These are phyloP conservation scores for Enhydra lutris DNA, from an alignment of 2,113 vertebrate genomes.

Conservation along the genomic window DNA sequence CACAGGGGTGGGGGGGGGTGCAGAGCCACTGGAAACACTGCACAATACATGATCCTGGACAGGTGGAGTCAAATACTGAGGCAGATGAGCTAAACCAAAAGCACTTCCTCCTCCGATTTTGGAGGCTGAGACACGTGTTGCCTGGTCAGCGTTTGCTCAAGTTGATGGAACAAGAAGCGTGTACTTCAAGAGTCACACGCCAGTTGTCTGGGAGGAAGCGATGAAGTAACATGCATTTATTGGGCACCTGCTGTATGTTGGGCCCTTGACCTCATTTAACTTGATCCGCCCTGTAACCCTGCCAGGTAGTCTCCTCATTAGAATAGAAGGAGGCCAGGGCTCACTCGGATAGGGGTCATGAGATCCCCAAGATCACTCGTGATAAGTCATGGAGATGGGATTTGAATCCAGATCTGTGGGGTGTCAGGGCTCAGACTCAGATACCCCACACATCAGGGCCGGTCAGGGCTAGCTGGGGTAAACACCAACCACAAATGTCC, in stretches of 20 bases:
- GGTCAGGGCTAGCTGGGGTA: not conserved
- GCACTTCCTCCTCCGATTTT: not conserved
- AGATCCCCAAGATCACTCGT: not conserved
- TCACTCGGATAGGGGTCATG: too few species aligned
- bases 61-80: not conserved
- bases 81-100: not conserved
- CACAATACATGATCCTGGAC: not conserved
- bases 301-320: too few species aligned
- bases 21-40: not conserved
- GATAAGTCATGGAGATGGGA: not conserved
- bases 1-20: not conserved
- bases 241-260: not conserved
- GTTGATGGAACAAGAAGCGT: not conserved
- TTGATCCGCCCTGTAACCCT: not conserved
- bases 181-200: rapidly evolving
- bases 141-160: not conserved
- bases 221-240: not conserved
- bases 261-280: not conserved
- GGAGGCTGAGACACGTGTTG: not conserved
- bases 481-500: not conserved
- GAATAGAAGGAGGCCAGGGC: not conserved
- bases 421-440: not conserved
- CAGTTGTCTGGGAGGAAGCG: not conserved
- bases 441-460: rapidly evolving
- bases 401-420: not conserved